Base-by-base conservation (phyloP, 2,113 vertebrate genomes). In the Bubo scandiacus region DNA sequence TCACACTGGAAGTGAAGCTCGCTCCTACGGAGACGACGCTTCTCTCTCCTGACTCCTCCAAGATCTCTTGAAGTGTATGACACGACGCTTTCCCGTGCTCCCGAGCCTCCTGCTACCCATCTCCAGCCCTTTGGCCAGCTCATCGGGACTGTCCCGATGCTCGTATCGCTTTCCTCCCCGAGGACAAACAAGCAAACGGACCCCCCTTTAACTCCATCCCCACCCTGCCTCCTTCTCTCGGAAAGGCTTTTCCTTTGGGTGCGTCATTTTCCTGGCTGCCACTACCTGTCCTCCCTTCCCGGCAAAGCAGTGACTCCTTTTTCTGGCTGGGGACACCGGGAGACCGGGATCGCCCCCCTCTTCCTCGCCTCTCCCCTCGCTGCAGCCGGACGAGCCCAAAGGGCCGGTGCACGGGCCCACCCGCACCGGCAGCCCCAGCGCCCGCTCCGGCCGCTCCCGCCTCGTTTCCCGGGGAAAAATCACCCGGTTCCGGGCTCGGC, bases 221-320 rank as follows among this genome's bases (percentile, higher is more conserved):
- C 13, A 19, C 3, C 4, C 61, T 80, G 45, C 81, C 34, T 72
- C n/a, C 87, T 88, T 51, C 71, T 74, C 82, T 68, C 95, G 49
- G 93, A 67, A 62, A 86, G 91, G 78, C 54, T 72, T 83, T 52
- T 15, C 15, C 42, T 68, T 51, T 11, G 10, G 26, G 7, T 15
- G 34, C 2, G 11, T 29, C 2, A 11, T 80, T 90, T 66, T 15
- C 42, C 45, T 11, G 36, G 14, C 57, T 70, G 45, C n/a, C 32
- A 22, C 63, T 92, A 78, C 71, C 81, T 84, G 70, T 16, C n/a
- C 36, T 82, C 13, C 29, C 23, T 66, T 78, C 12, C 12, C 51
- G 38, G 21, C 1, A 4, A 66, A 78, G 8, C 0, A 4, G 25
- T 8, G 5, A 9, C 19, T 49, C 36, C 7, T 42, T 18, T 10